Evolutionary conservation across 1,140 invertebrate species (phyloP).

Genomic region (Brachionus asplanchnoidis): DNA sequence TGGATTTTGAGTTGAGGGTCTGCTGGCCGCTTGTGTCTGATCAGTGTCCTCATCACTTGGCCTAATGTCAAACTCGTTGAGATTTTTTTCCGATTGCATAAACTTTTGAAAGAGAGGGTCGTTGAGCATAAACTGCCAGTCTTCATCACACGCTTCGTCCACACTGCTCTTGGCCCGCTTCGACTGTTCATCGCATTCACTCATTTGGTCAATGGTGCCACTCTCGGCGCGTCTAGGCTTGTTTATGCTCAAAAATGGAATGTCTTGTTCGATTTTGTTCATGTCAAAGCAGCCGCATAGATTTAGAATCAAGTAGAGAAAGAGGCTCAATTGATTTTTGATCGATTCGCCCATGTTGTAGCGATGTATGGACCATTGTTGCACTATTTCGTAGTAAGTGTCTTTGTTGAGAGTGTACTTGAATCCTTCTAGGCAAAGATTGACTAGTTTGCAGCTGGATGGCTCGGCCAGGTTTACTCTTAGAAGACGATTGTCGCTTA

Average conservation of each 20-base stretch:
- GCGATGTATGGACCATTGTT: slow-evolving; percentile 40
- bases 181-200: neutral
- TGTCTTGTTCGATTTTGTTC: slow-evolving; percentile 8
- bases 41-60: neutral
- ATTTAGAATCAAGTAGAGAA: slow-evolving; percentile 20
- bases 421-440: slow-evolving; percentile 29
- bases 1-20: neutral
- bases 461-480: slow-evolving; percentile 17
- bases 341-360: slow-evolving; percentile 5
- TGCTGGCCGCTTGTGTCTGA: neutral
- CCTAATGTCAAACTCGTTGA: slow-evolving; percentile 25
- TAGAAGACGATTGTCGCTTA: neutral
- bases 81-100: slow-evolving; percentile 12
- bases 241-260: slow-evolving; percentile 17
- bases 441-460: slow-evolving; percentile 11
- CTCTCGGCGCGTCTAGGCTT: neutral
- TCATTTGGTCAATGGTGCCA: neutral
- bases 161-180: neutral
- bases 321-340: slow-evolving; percentile 23
- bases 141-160: slow-evolving; percentile 12
- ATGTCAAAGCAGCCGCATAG: slow-evolving; percentile 40
- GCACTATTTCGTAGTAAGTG: neutral
- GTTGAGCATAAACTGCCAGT: slow-evolving; percentile 29
- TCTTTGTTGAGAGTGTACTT: slow-evolving; percentile 35
- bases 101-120: slow-evolving; percentile 23